Base-by-base conservation (phyloP, 1,140 invertebrate species). In the Bombus cullumanus region DNA sequence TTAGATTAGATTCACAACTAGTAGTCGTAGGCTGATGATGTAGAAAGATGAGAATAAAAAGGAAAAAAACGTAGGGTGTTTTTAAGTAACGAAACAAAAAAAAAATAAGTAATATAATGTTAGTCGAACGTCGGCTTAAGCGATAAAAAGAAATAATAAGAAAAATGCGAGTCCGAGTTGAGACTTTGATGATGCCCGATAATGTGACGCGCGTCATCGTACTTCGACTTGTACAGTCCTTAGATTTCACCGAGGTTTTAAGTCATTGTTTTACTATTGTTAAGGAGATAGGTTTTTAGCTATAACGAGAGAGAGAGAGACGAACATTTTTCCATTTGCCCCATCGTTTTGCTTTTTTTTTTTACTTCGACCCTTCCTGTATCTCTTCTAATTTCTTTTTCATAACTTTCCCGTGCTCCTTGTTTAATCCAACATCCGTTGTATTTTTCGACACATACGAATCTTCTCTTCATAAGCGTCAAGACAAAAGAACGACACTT, bases 241-340 rank as follows among this genome's bases (percentile, higher is more conserved):
- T 94, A 93, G 92, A 57, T 93, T 53, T 94, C 91, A 91, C 86
- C 91, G 93, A 93, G 92, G 92, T 93, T 91, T 94, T 93, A 94
- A 93, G 93, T 94, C 93, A 94, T 94, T 94, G 93, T 94, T 94
- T 94, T 94, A 94, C 90, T 93, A 39, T 94, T 94, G 94, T 94
- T 94, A 93, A 91, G 92, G 87, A 92, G 83, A 89, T 89, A 89
- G 88, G 66, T 79, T 92, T 93, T 89, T 93, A 93, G 89, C 72
- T 91, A 89, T 90, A 93, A 92, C 75, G 85, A 92, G 75, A 84
- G 74, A 92, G 75, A 84, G 74, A 76, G 74, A 76, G 43, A 79
- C 43, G 59, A 53, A 80, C 41, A 80, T 43, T 86, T 92, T 92
- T 90, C 82, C 86, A 90, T 88, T 83, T 85, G 75, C 18, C 57